Conservation (phyloP, 1,140 invertebrate genomes). For the Scaptomyza hsui region DNA sequence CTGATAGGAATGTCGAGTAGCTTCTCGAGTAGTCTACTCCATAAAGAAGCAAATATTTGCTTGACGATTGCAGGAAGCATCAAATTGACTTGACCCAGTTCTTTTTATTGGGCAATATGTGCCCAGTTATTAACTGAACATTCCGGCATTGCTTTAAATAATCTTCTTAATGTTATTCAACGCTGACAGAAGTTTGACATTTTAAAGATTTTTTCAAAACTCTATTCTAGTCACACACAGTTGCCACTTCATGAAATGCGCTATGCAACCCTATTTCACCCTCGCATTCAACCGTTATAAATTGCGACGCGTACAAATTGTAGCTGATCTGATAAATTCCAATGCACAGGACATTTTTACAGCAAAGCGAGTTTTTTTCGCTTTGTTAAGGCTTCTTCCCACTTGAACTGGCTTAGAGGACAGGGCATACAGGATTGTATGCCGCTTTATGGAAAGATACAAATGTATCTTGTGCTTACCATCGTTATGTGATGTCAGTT, state of each 20-base stretch:
- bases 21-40: background rate
- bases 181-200: background rate
- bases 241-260: slow-evolving; percentile 54
- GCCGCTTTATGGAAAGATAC: background rate
- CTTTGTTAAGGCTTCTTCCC: too few species aligned
- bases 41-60: slow-evolving; percentile 1
- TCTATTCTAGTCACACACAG: slow-evolving; percentile 35
- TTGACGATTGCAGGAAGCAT: background rate
- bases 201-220: background rate
- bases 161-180: background rate
- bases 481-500: slow-evolving; percentile 38
- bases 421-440: background rate
- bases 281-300: slow-evolving; percentile 70
- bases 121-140: background rate
- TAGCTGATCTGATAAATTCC: slow-evolving; percentile 63
- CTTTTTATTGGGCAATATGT: background rate
- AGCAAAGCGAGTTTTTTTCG: background rate
- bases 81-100: background rate
- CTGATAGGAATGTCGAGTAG: slow-evolving; percentile 2
- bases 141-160: background rate
- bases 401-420: background rate
- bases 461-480: slow-evolving; percentile 52
- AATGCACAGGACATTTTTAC: slow-evolving; percentile 33
- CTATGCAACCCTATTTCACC: slow-evolving; percentile 36
- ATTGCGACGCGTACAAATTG: slow-evolving; percentile 63